Evolutionary conservation across 2,113 vertebrate species (phyloP).

Genomic region (Myiozetetes cayanensis): DNA sequence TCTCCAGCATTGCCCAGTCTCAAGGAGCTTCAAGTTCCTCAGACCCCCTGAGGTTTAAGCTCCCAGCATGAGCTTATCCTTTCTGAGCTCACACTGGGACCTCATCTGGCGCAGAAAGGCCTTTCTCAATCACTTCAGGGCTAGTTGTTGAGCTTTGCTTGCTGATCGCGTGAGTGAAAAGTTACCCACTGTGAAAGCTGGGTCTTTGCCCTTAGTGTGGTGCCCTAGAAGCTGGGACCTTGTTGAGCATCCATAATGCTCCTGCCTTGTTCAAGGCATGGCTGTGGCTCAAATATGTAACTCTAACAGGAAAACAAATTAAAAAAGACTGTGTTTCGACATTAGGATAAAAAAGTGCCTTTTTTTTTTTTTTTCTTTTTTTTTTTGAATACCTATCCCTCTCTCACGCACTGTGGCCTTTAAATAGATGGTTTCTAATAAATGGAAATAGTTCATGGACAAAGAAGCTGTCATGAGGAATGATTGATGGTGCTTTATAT

Average conservation of each 20-base stretch:
- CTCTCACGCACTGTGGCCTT: neutral
- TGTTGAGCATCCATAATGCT: neutral
- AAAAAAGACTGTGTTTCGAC: neutral
- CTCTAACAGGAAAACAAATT: neutral
- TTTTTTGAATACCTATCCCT: neutral
- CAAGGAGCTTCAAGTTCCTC: neutral
- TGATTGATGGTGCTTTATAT: slow-evolving; percentile 30
- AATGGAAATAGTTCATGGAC: neutral
- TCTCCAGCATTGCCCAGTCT: fast-evolving
- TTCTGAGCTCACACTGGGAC: neutral
- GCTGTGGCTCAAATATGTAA: neutral
- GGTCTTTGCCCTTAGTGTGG: neutral
- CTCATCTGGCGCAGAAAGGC: neutral
- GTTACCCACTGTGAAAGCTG: fast-evolving
- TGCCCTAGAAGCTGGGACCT: neutral
- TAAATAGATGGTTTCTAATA: slow-evolving; percentile 7
- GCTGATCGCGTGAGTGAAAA: neutral
- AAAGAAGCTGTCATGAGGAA: neutral
- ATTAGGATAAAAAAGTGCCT: neutral
- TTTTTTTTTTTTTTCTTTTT: neutral
- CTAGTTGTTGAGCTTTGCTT: neutral
- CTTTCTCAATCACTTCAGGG: neutral
- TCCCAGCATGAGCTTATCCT: neutral
- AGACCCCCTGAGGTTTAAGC: neutral
- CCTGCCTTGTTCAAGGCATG: neutral